Conservation (phyloP, 2,888 invertebrate genomes). For the Pseudoips prasinana region DNA sequence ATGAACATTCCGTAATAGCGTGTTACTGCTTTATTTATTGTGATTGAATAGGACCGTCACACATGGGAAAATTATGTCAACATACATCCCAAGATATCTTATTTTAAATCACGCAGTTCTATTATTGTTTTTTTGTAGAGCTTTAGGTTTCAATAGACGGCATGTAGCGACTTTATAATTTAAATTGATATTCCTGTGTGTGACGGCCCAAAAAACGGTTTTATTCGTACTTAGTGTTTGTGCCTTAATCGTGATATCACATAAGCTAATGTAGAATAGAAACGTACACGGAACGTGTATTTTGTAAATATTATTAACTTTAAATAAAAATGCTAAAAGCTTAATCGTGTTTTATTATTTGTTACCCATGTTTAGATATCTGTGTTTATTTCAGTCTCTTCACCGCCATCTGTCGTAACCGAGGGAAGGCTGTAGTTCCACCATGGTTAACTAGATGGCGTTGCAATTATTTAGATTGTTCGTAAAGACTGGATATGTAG, state of each 20-base stretch:
- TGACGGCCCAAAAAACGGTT: background rate
- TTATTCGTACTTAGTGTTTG: slow-evolving; percentile 49
- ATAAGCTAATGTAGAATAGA: slow-evolving; percentile 37
- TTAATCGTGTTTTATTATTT: slow-evolving; percentile 10
- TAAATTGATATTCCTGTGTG: no score
- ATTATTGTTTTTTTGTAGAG: no score
- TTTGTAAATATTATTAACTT: slow-evolving; percentile 45
- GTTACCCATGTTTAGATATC: no score
- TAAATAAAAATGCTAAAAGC: slow-evolving; percentile 32
- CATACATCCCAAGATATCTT: no score
- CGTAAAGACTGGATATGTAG: no score
- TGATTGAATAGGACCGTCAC: slow-evolving; percentile 25
- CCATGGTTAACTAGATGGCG: slow-evolving; percentile 6
- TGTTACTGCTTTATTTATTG: slow-evolving; percentile 64
- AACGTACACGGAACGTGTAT: slow-evolving; percentile 20
- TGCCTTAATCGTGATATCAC: slow-evolving; percentile 56
- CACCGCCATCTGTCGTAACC: slow-evolving; percentile 10
- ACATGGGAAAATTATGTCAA: background rate
- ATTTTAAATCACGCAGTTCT: no score
- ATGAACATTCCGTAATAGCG: slow-evolving; percentile 20
- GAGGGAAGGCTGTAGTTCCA: background rate
- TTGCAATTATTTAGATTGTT: no score
- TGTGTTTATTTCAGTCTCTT: slow-evolving; percentile 2
- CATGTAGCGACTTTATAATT: no score
- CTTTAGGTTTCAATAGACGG: no score